These are phyloP conservation scores for Fistularia tabacaria DNA, from an alignment of 2,797 vertebrate genomes.

Conservation along the genomic window DNA sequence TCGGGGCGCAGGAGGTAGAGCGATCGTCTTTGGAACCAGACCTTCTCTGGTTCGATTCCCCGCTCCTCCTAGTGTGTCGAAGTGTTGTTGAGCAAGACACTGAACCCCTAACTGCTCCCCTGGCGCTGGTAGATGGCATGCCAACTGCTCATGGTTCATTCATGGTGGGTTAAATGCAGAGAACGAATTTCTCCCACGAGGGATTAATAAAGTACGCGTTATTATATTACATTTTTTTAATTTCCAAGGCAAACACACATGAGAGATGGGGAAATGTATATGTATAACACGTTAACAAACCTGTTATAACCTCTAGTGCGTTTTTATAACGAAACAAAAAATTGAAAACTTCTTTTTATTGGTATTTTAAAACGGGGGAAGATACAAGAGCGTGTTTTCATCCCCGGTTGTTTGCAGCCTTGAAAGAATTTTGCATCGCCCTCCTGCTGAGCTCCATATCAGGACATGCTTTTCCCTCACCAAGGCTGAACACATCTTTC, in stretches of 20 bases:
- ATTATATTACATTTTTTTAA: not conserved
- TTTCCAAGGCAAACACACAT: conserved; percentile 1
- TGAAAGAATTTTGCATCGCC: conserved; percentile 42
- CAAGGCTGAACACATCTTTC: conserved; percentile 63
- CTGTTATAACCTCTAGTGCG: not conserved
- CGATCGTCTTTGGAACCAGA: too few relatives aligned
- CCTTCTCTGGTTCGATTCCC: too few relatives aligned
- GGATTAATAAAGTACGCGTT: too few relatives aligned
- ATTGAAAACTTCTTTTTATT: not conserved
- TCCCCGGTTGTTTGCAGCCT: conserved; percentile 62
- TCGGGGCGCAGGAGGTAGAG: too few relatives aligned
- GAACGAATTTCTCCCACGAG: too few relatives aligned
- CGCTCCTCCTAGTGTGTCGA: too few relatives aligned
- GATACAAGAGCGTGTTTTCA: conserved; percentile 17
- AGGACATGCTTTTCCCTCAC: conserved; percentile 69
- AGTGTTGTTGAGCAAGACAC: too few relatives aligned
- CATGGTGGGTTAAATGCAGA: too few relatives aligned
- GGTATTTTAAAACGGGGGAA: not conserved
- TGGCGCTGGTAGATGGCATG: too few relatives aligned
- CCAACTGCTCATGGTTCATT: too few relatives aligned
- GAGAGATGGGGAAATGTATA: not conserved
- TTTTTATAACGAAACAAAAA: too few relatives aligned
- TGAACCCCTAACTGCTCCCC: too few relatives aligned
- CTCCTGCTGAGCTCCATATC: conserved; percentile 42
- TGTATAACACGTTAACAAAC: not conserved